Evolutionary conservation across 1,140 invertebrate species (phyloP), one percentile per base, ranked within the genome.

Genomic region (Samia ricini): DNA sequence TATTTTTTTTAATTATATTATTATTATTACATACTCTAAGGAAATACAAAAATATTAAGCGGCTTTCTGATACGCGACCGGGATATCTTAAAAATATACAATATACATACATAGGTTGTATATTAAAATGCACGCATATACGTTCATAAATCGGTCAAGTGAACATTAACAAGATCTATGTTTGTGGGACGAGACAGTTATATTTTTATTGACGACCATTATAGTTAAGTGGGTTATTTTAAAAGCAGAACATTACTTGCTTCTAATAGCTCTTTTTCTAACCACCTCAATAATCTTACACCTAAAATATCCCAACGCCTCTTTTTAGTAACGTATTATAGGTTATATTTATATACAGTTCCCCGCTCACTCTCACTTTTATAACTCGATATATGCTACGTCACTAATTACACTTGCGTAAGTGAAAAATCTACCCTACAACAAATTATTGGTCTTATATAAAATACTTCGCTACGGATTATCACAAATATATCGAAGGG

Each of bases 31-130:
- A 79, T 77, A 86, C 88, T n/a, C n/a, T 90, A 88, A 76, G 83
- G 82, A 84, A 89, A 88, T 90, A 90, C 85, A 90, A 90, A 90
- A 90, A 90, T 90, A 89, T 87, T 81, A 90, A 90, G 88, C 85
- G 81, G 84, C 80, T 84, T 75, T 72, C 72, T 68, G 74, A 74
- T 79, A 76, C 77, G 76, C 74, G 81, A 86, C 71, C 65, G 70
- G 78, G 75, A 79, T 81, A 83, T 72, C 74, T 79, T 77, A 69
- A 63, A 21, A 49, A 64, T 68, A 10, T 4, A 42, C 15, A 42
- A 54, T 68, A 64, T 64, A 67, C 59, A 68, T 69, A 72, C 74
- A 79, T 69, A 65, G 76, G 74, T 71, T 73, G 65, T 84, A 76
- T 71, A 69, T 72, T 71, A 64, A 77, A 80, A 81, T 85, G 74